Base-by-base conservation (phyloP, 2,797 vertebrate species). In the Sciurus carolinensis region DNA sequence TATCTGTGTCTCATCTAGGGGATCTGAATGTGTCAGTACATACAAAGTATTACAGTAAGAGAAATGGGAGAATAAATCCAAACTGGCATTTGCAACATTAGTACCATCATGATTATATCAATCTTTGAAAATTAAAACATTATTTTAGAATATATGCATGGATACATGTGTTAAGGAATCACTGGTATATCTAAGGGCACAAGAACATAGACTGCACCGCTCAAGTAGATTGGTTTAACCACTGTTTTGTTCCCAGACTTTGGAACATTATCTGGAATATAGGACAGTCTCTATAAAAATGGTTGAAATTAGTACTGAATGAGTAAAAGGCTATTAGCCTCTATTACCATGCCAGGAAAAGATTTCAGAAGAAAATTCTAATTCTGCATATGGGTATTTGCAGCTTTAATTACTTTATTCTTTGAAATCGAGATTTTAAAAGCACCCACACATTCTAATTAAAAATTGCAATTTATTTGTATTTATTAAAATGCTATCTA, bases 361-460 rank as follows among this genome's bases (percentile, higher is more conserved):
- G 5, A 54, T 64, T 91, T 69, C 14, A 75, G 79, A 76, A 73
- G 6, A 77, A 91, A 77, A 87, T 52, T 33, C 30, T 36, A 44
- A 39, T 80, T 90, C 62, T 22, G 52, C 18, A 15, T 39, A 47
- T 69, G 7, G 0, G 87, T 26, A 90, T 73, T 62, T 90, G 18
- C 11, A 44, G 20, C 75, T 85, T 87, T 72, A 77, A 73, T 92
- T 81, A 15, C 8, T 82, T 87, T 67, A 39, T 52, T 66, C 33
- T 36, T 54, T 28, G 84, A 90, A 93, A 62, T 94, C 87, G 5
- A 52, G 22, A 28, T 66, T 90, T 79, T 73, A 93, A 83, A 52
- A 67, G 24, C 52, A 83, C 3, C 11, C 87, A 62, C 44, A 87
- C 42, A 14, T 82, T 59, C 8, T 18, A 66, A 72, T 73, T 77